Conservation (phyloP, 2,113 vertebrate species). For the Alligator mississippiensis region DNA sequence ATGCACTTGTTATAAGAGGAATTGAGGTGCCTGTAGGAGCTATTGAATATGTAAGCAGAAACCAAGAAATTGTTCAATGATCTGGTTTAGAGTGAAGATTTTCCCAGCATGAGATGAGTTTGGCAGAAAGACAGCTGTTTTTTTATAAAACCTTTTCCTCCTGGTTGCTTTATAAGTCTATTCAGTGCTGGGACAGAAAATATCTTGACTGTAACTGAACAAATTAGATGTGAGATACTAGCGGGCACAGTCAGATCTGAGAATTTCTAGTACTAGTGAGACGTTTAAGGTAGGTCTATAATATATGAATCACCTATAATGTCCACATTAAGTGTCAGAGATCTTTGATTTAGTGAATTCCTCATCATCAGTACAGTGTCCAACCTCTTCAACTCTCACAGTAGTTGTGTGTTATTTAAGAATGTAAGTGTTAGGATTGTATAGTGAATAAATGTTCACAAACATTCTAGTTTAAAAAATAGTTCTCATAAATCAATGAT, state of each 20-base stretch:
- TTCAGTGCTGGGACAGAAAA: background rate
- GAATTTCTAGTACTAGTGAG: background rate
- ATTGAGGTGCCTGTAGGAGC: background rate
- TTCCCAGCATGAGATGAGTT: background rate
- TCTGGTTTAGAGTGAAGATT: background rate
- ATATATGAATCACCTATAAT: background rate
- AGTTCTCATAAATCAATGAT: background rate
- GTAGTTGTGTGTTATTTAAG: background rate
- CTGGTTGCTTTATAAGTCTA: background rate
- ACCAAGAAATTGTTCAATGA: background rate
- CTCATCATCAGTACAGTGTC: background rate
- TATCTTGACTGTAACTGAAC: background rate
- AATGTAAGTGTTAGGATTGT: background rate
- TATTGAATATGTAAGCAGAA: background rate
- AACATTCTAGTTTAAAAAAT: background rate
- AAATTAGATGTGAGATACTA: background rate
- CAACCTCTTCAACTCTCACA: background rate
- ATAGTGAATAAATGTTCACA: background rate
- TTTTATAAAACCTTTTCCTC: slow-evolving; percentile 1
- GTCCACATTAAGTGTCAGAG: background rate
- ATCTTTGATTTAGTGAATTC: background rate
- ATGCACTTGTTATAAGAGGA: background rate
- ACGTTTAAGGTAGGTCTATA: background rate
- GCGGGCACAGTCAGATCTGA: background rate
- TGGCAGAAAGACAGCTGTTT: background rate